Percentiles rank a stretch among this genome's conserved stretches.
These are phyloP conservation scores for Myodes glareolus DNA, from an alignment of 2,113 vertebrate genomes.

Conservation along the genomic window DNA sequence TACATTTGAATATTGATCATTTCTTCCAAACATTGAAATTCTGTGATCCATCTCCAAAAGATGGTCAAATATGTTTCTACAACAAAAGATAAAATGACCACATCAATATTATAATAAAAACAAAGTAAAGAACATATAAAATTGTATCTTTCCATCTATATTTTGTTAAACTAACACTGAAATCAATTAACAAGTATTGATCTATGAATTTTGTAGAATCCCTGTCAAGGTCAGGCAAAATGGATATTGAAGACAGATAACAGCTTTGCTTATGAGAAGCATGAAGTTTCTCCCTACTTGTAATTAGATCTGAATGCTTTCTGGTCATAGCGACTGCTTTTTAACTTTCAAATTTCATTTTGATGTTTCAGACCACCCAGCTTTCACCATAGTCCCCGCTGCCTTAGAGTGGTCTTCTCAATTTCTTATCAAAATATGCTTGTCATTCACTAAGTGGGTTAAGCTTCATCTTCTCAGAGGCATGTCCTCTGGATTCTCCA, in stretches of 20 bases:
- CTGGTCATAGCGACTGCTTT: neutral
- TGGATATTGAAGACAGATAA: neutral
- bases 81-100: neutral
- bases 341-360: neutral
- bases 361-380: neutral
- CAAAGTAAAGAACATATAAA: neutral
- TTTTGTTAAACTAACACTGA: neutral
- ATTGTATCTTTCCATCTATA: neutral
- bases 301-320: neutral
- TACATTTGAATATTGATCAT: neutral
- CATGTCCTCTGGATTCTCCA: neutral
- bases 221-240: neutral
- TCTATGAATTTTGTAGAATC: neutral
- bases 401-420: neutral
- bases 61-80: neutral
- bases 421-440: slow-evolving; percentile 15
- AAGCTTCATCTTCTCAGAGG: neutral
- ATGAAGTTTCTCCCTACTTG: neutral
- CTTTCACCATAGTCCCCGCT: neutral
- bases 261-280: neutral
- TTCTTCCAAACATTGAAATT: neutral
- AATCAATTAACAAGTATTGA: neutral
- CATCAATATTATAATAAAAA: neutral
- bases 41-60: neutral
- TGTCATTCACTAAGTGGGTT: neutral